Base-by-base conservation (phyloP, 2,797 vertebrate species). In the Linurgus olivaceus region DNA sequence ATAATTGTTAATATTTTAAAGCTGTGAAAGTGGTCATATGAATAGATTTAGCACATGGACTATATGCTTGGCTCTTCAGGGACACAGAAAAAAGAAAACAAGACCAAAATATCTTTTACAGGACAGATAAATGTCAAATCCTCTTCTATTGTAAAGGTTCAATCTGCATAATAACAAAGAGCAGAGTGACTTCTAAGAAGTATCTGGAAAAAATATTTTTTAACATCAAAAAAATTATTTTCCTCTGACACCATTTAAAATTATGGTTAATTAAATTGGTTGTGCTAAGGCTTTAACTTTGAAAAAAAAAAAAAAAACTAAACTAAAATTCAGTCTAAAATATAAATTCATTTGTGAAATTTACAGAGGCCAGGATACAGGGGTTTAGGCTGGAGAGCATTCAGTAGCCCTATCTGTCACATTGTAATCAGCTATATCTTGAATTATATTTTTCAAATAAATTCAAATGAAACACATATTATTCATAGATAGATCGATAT, bases 91-190 rank as follows among this genome's bases (percentile, higher is more conserved):
- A 31, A 67, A 37, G 9, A 6, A 62, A 50, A 63, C 11, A 48
- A 14, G 3, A 0, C 0, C 2, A 28, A 45, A 70, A 26, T 15
- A 18, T 40, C 2, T 37, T 79, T 80, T 54, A 17, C 12, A 50
- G 47, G 15, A 76, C 7, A 57, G 24, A 23, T 58, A 54, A 35
- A 61, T 5, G 28, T 54, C 9, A 76, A 42, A 35, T 87, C 2
- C 0, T 87, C 61, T 73, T 62, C 28, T 63, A 10, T 7, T 87
- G 51, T 24, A 62, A 75, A 65, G 33, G 7, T 26, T 73, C 26
- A 35, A 13, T 55, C 6, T 6, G 1, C 11, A 31, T 29, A 82
- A 79, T 7, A 54, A 26, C 5, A 51, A 80, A 67, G 5, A 85
- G 3, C 20, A 79, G 51, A 76, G 54, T 5, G 7, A 33, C 18